phyloP scores from a whole-genome alignment of 2,113 vertebrate genomes.

The Otis tarda region DNA sequence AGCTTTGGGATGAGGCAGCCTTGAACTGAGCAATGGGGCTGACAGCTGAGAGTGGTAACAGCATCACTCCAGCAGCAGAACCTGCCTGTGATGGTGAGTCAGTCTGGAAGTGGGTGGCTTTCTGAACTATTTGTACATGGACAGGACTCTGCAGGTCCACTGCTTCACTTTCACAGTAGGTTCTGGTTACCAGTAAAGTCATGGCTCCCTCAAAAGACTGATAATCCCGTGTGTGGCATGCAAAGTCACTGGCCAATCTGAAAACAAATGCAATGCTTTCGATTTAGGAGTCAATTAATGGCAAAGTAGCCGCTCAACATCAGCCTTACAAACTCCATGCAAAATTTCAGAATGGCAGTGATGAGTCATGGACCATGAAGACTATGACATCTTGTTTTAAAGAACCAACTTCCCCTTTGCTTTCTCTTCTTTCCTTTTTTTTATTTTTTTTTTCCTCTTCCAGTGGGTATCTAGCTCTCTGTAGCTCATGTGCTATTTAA shows the following conservation, averaged over 20 bases:
- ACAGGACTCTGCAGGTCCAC: neutral
- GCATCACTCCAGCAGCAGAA: neutral
- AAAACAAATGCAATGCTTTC: neutral
- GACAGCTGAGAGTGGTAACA: neutral
- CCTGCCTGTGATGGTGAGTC: neutral
- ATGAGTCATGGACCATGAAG: neutral
- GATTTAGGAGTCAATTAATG: neutral
- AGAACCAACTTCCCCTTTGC: constrained; percentile 3
- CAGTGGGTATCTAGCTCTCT: neutral
- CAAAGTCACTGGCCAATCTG: neutral
- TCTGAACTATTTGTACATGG: neutral
- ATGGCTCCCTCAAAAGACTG: neutral
- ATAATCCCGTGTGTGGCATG: neutral
- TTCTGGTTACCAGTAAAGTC: neutral
- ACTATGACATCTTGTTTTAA: neutral
- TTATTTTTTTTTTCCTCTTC: neutral
- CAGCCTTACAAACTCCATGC: neutral
- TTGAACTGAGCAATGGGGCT: neutral
- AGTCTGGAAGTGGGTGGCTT: neutral
- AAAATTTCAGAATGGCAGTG: neutral
- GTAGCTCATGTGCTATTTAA: constrained; percentile 53
- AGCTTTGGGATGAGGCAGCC: neutral
- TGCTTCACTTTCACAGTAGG: neutral
- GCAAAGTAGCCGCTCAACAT: neutral
- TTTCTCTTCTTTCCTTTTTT: neutral